Base-by-base conservation (phyloP, 2,888 invertebrate species). In the Limnephilus auricula region DNA sequence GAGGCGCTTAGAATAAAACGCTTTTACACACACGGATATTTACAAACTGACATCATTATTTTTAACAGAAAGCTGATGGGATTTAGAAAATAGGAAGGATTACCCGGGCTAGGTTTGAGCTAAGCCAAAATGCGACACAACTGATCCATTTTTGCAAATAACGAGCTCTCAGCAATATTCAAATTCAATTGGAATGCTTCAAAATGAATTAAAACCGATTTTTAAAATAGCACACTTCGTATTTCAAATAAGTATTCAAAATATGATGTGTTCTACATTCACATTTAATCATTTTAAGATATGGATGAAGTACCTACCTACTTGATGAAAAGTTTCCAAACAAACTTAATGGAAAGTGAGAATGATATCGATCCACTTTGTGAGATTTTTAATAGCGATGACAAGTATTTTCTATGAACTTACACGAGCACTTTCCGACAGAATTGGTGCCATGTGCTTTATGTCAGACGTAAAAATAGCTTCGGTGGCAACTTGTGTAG, bases 291-390 rank as follows among this genome's bases (percentile, higher is more conserved):
- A 65, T n/a, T 25, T 25, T 25, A 65, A 65, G 65, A 82, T 34
- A 34, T 18, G 1, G 34, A 34, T 34, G 25, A 34, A 82, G 25
- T 40, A 40, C 40, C 40, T 40, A 40, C 40, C 40, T 45, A 34
- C 34, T 5, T 10, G 82, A 32, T 34, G 82, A 82, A 82, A 82
- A 82, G 32, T 82, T 82, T 18, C 82, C 34, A 32, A 37, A 82
- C 82, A 82, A 82, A 82, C 6, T 65, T 65, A 65, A 65, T 80
- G 80, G 15, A 80, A 80, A 80, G 80, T 80, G 80, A 80, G 80
- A 80, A 80, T 34, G 82, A 82, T 37, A 37, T 37, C 82, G 34
- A 31, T 25, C 25, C 82, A 25, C 25, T 82, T 82, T 10, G 18
- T 82, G 82, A 82, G 82, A 37, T 25, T 34, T 34, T 32, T 82